Percentiles rank a stretch among this genome's conserved stretches.
phyloP scores from a whole-genome alignment of 2,797 vertebrate species.

The Decapterus maruadsi region DNA sequence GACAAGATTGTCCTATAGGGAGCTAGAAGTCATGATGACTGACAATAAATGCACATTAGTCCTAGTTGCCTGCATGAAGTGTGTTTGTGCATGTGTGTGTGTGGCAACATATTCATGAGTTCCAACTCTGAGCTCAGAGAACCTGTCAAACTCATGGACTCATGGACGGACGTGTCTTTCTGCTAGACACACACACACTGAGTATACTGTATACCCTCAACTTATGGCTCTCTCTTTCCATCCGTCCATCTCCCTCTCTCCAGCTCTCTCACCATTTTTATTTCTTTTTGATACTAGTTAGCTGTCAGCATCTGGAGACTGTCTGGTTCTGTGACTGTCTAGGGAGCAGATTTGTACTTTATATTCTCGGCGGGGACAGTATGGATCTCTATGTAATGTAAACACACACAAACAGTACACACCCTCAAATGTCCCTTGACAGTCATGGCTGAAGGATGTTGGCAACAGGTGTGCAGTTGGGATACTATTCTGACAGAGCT shows the following conservation, averaged over 20 bases:
- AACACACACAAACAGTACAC: slow-evolving; percentile 64
- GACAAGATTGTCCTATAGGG: slow-evolving; percentile 12
- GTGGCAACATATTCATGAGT: slow-evolving; percentile 3
- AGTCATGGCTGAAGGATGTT: slow-evolving; percentile 83
- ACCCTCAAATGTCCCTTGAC: slow-evolving; percentile 72
- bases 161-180: slow-evolving; percentile 21
- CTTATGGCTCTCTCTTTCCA: not conserved
- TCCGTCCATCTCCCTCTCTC: not conserved
- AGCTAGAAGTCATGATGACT: slow-evolving; percentile 36
- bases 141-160: slow-evolving; percentile 34
- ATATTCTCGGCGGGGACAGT: slow-evolving; percentile 62
- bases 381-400: slow-evolving; percentile 70
- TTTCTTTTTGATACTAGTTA: slow-evolving; percentile 51
- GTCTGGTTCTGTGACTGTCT: slow-evolving; percentile 55
- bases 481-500: slow-evolving; percentile 86
- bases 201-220: not conserved
- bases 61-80: not conserved
- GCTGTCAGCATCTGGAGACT: slow-evolving; percentile 61
- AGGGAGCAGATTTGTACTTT: slow-evolving; percentile 50
- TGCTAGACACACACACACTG: slow-evolving; percentile 4
- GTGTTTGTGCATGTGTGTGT: not conserved
- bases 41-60: slow-evolving; percentile 49
- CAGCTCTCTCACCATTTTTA: slow-evolving; percentile 21
- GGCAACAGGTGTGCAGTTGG: slow-evolving; percentile 88
- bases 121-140: slow-evolving; percentile 31